A percentile compares a stretch with the other conserved stretches of the same genome.
Evolutionary conservation across 1,140 invertebrate genomes (phyloP).

Genomic region (Glomeris maerens): DNA sequence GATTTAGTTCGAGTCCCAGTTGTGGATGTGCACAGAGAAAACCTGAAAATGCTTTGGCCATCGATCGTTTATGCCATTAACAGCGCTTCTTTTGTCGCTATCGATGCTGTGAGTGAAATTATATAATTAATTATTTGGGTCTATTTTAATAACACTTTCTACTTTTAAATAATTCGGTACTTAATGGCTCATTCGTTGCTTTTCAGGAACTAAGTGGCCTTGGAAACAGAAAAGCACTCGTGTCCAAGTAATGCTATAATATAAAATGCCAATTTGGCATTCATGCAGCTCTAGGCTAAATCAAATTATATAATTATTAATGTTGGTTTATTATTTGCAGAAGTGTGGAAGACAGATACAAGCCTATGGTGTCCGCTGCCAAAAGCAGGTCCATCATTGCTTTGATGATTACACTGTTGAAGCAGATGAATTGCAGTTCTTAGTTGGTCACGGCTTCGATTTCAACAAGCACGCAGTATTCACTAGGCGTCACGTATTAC

Average conservation of each 20-base stretch:
- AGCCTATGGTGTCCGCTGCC: conserved; percentile 27
- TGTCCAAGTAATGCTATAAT: conserved; percentile 22
- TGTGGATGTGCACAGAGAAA: too few species aligned
- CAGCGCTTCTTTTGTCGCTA: too few species aligned
- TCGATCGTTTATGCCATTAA: too few species aligned
- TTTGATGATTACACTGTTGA: conserved; percentile 38
- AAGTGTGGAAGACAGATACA: too few species aligned
- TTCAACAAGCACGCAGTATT: conserved; percentile 37
- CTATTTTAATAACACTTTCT: too few species aligned
- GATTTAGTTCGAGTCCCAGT: too few species aligned
- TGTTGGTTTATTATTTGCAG: conserved; percentile 34
- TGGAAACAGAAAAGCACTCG: conserved; percentile 29
- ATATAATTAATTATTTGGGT: too few species aligned
- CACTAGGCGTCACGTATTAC: conserved; percentile 33
- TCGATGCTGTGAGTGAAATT: too few species aligned
- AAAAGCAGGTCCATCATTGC: conserved; percentile 34
- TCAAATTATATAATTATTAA: too few species aligned
- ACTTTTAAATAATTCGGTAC: too few species aligned
- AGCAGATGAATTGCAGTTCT: conserved; percentile 32
- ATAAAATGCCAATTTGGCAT: background rate
- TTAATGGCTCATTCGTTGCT: too few species aligned
- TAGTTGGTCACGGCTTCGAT: conserved; percentile 38
- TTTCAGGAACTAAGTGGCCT: conserved; percentile 37
- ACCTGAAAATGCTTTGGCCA: too few species aligned
- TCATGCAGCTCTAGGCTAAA: conserved; percentile 10